These are phyloP conservation scores for Gracilinanus agilis DNA, from an alignment of 2,113 vertebrate genomes.

Conservation along the genomic window DNA sequence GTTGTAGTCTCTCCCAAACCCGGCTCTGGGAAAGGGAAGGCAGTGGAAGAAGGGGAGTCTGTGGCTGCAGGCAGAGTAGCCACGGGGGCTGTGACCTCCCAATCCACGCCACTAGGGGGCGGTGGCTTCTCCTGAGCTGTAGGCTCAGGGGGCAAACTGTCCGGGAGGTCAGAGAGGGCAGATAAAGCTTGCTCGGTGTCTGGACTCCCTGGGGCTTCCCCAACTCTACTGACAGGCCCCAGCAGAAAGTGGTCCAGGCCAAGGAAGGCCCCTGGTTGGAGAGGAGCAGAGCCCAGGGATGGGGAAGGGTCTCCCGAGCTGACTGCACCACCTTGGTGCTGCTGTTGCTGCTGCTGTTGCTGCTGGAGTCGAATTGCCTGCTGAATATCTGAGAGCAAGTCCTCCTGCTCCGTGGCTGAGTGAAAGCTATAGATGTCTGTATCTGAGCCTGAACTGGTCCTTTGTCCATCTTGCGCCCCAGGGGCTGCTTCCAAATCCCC, in stretches of 20 bases:
- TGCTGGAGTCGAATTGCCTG: slow-evolving; percentile 94
- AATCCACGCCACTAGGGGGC: background rate
- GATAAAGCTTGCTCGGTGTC: slow-evolving; percentile 68
- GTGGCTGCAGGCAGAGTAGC: background rate
- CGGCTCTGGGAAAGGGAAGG: slow-evolving; percentile 50
- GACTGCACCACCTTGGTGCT: slow-evolving; percentile 25
- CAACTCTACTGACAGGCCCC: background rate
- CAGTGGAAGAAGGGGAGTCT: slow-evolving; percentile 14
- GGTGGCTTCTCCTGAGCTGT: background rate
- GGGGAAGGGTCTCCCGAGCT: slow-evolving; percentile 34
- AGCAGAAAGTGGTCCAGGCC: slow-evolving; percentile 66
- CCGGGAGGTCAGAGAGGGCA: slow-evolving; percentile 48
- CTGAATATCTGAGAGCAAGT: slow-evolving; percentile 98
- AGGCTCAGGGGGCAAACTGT: slow-evolving; percentile 36
- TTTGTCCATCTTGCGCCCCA: slow-evolving; percentile 89
- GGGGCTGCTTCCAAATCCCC: slow-evolving; percentile 82
- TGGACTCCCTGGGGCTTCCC: slow-evolving; percentile 59
- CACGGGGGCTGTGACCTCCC: background rate
- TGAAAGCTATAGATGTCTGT: slow-evolving; percentile 99
- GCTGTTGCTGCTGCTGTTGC: slow-evolving; percentile 85
- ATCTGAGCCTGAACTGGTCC: slow-evolving; percentile 95
- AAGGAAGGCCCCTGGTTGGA: slow-evolving; percentile 64
- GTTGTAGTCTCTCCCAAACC: background rate
- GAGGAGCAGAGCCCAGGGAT: slow-evolving; percentile 25
- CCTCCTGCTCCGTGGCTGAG: slow-evolving; percentile 96